These are phyloP conservation scores for Grammatotria lemairii DNA, from an alignment of 2,113 vertebrate species.

Conservation along the genomic window DNA sequence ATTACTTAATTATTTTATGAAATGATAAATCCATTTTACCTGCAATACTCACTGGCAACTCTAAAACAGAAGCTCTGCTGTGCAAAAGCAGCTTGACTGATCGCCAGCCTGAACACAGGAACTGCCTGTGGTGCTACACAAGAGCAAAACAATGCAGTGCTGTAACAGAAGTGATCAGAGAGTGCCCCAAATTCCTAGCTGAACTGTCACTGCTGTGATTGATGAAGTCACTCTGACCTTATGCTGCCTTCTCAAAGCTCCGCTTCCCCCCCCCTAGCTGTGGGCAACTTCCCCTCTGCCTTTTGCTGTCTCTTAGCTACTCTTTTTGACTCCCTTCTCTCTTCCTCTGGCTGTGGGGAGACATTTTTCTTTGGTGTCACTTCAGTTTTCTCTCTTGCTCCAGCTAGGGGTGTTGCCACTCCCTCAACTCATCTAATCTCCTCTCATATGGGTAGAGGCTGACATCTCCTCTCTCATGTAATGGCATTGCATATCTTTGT, in stretches of 20 bases:
- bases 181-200: not conserved
- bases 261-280: not conserved
- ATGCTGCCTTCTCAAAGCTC: slow-evolving; percentile 21
- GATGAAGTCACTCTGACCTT: slow-evolving; percentile 57
- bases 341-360: slow-evolving; percentile 7
- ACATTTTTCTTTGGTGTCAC: slow-evolving; percentile 29
- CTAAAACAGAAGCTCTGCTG: not conserved
- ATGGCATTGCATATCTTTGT: slow-evolving; percentile 1
- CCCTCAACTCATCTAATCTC: not conserved
- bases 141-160: not conserved
- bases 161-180: slow-evolving; percentile 24
- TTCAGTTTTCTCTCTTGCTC: slow-evolving; percentile 14
- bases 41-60: not conserved
- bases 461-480: not conserved
- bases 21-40: not conserved
- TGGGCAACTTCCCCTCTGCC: slow-evolving; percentile 25
- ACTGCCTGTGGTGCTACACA: not conserved
- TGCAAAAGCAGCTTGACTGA: not conserved
- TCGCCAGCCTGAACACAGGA: not conserved
- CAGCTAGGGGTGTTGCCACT: not conserved
- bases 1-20: not conserved
- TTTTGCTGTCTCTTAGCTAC: not conserved
- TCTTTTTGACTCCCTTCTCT: slow-evolving; percentile 1
- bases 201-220: slow-evolving; percentile 33
- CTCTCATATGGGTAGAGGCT: not conserved